A percentile compares a stretch with the other conserved stretches of the same genome.
Conservation (phyloP, 2,888 invertebrate species). For the Neuroscelio doddi region DNA sequence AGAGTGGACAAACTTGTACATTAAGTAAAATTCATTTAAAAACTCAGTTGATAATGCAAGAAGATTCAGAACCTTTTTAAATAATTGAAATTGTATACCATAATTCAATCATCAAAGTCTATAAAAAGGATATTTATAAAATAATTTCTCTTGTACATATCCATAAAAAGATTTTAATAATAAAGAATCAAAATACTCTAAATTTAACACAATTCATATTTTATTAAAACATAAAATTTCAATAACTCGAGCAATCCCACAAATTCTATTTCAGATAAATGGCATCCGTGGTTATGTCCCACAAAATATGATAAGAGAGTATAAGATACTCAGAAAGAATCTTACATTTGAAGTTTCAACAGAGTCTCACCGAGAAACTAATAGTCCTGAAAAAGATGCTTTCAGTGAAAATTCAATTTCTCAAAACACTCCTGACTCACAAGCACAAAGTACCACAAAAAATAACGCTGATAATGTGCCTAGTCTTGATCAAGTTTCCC, state of each 20-base stretch:
- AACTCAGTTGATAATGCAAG: no score
- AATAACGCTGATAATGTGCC: constrained; percentile 17
- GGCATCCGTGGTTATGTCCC: constrained; percentile 81
- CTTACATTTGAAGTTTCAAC: constrained; percentile 71
- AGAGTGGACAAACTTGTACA: no score
- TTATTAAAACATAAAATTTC: constrained; percentile 9
- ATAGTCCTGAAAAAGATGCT: not conserved
- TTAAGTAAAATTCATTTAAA: no score
- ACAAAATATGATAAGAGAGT: constrained; percentile 76
- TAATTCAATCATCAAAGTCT: no score
- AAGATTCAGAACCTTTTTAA: no score
- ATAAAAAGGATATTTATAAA: no score
- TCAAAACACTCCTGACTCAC: constrained; percentile 9
- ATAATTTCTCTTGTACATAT: no score
- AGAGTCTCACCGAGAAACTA: constrained; percentile 48
- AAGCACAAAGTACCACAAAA: constrained; percentile 19
- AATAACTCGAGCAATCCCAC: no score
- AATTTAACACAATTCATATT: constrained; percentile 2
- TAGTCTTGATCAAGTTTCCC: constrained; percentile 28
- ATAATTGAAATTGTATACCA: no score
- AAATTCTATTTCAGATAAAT: constrained; percentile 74
- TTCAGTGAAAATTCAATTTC: constrained; percentile 3
- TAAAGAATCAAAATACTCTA: no score
- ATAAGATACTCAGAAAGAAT: constrained; percentile 73
- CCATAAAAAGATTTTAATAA: no score